These are phyloP conservation scores for Thalassoma bifasciatum DNA, from an alignment of 2,113 vertebrate genomes.

Conservation along the genomic window DNA sequence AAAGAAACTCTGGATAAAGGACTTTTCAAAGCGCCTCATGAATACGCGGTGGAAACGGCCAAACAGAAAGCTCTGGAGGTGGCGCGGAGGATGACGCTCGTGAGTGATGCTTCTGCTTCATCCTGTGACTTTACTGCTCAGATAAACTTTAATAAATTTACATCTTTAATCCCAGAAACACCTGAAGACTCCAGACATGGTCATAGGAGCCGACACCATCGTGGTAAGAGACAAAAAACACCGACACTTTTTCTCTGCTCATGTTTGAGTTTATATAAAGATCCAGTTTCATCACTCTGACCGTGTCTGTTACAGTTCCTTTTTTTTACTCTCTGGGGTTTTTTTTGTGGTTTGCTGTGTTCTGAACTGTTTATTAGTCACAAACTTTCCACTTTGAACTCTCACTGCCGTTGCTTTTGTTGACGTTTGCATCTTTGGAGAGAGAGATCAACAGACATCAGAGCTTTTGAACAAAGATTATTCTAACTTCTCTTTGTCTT, in stretches of 20 bases:
- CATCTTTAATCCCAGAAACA: conserved; percentile 86
- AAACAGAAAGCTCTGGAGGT: conserved; percentile 96
- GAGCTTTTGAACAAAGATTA: too few species aligned
- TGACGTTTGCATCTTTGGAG: too few species aligned
- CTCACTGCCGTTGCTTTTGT: too few species aligned
- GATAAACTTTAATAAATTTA: neutral
- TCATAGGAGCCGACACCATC: conserved; percentile 96
- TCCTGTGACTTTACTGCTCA: neutral
- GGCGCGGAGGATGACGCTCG: conserved; percentile 89
- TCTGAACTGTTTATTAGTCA: too few species aligned
- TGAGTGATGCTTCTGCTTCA: conserved; percentile 69
- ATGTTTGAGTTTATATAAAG: neutral
- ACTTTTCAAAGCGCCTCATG: conserved; percentile 84
- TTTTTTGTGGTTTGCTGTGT: too few species aligned
- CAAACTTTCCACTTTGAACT: too few species aligned
- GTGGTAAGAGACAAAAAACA: conserved; percentile 90
- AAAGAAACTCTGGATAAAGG: conserved; percentile 91
- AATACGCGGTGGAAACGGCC: conserved; percentile 93
- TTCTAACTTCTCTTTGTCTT: too few species aligned
- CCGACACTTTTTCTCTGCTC: neutral
- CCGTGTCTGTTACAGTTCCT: too few species aligned
- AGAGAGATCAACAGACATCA: too few species aligned
- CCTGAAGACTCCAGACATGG: conserved; percentile 90
- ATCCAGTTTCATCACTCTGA: neutral
- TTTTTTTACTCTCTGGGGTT: too few species aligned